A percentile compares a stretch with the other conserved stretches of the same genome.
phyloP scores from a whole-genome alignment of 2,113 vertebrate species.

The Protobothrops flavoviridis region DNA sequence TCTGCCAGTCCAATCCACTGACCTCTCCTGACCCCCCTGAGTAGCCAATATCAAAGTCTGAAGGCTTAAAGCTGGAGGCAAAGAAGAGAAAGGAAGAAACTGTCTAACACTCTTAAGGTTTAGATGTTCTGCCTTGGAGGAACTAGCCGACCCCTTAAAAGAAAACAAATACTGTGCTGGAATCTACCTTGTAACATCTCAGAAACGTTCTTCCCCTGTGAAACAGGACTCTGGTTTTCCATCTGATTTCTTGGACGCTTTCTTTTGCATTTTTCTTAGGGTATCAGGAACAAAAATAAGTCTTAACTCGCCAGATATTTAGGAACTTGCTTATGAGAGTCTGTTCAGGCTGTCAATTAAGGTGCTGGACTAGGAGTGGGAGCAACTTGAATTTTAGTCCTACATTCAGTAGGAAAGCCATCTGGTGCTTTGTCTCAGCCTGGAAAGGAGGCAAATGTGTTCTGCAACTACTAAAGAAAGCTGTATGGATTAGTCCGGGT shows the following conservation, averaged over 20 bases:
- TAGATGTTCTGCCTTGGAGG: constrained; percentile 41
- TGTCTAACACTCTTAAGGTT: constrained; percentile 43
- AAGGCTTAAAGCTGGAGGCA: constrained; percentile 46
- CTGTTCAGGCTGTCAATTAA: not conserved
- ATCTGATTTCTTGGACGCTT: not conserved
- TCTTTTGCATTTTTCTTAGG: not conserved
- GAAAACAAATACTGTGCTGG: not conserved
- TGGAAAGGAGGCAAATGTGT: not conserved
- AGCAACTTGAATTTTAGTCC: not conserved
- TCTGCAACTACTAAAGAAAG: not conserved
- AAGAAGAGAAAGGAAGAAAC: constrained; percentile 27
- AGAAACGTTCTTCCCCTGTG: not conserved
- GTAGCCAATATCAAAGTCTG: constrained; percentile 44
- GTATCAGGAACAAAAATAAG: not conserved
- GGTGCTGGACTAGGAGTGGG: not conserved
- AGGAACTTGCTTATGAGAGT: not conserved
- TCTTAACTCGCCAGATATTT: not conserved
- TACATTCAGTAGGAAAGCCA: not conserved
- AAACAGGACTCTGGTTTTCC: not conserved
- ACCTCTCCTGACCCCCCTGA: constrained; percentile 53
- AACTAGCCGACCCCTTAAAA: constrained; percentile 18
- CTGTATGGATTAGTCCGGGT: not conserved
- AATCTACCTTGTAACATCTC: not conserved
- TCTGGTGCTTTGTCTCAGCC: not conserved
- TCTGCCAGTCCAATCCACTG: constrained; percentile 41